Base-by-base conservation (phyloP, 2,888 invertebrate species). In the Hydrotaea cyrtoneurina region DNA sequence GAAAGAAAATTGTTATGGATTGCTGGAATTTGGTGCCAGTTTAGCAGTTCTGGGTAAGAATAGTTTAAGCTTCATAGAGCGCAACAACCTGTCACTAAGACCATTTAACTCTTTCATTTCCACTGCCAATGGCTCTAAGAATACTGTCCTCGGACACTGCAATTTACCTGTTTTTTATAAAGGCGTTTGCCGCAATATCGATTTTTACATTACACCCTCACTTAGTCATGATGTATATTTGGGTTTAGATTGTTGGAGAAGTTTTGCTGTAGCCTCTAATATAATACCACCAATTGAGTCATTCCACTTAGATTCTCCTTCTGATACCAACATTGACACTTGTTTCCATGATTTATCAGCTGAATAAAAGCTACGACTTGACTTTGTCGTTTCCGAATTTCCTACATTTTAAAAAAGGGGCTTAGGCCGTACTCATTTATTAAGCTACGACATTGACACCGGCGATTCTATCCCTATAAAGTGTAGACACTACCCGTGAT, bases 401-500 rank as follows among this genome's bases (percentile, higher is more conserved):
- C 76, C 76, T 2, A 36, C 76, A 5, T 76, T 64, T 64, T 64
- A 66, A 2, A 53, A 50, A 19, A 10, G 31, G 4, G 75, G n/a
- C n/a, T n/a, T 64, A 31, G 64, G 76, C 8, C 46, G 76, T 23
- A 76, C 76, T 0, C 19, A 31, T 8, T 31, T 76, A 13, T 36
- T 64, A 36, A 50, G 46, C 4, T 46, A 76, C 31, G 50, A 66
- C 53, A 77, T 77, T 19, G 66, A 77, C 31, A 77, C 55, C 4
- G 77, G 66, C 10, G 69, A 77, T 11, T 26, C 77, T 5, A 62
- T 57, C 0, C 84, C 84, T 0, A 69, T 81, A 3, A 81, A 81
- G 31, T 31, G 31, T 31, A 81, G 57, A 10, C 39, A 39, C 13
- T 39, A 39, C 39, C 84, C 76, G 2, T 39, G 81, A n/a, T 85